Base-by-base conservation (phyloP, 2,888 invertebrate species). In the Kuschelorhynchus macadamiae region DNA sequence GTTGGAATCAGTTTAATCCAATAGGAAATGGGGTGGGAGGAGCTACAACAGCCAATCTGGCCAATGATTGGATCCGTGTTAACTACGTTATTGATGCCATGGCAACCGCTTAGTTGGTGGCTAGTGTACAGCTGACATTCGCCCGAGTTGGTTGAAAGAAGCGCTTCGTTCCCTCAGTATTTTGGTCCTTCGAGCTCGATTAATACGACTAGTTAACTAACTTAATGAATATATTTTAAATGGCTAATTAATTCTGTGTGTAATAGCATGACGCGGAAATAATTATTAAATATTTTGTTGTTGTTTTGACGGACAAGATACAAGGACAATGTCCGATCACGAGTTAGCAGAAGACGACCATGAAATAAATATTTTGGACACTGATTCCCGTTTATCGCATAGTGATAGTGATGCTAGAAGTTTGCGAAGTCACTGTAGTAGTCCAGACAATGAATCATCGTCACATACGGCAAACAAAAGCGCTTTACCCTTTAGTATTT, bases 401-500 rank as follows among this genome's bases (percentile, higher is more conserved):
- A 89, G 89, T 67, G 89, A 89, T 74, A 88, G 89, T 52, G 88
- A 88, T 67, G 86, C 86, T 66, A 80, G 83, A 57, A 88, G 88
- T 74, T 78, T 80, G 32, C 73, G 79, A 52, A 82, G 82, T 72
- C 81, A 78, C 57, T 84, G 84, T 71, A 83, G 83, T 53, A 82
- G 81, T 68, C 83, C 83, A 4, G 88, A 79, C 66, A 87, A 87
- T 67, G 85, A 46, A 17, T 67, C 86, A 79, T 75, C 80, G 21
- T 72, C 81, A 16, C 74, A 73, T 85, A 14, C 87, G 83, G 76
- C 87, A 81, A 70, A 76, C 60, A 86, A 86, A 77, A 87, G 88
- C 46, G 87, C 87, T 41, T 79, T 93, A 75, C 91, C 93, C 64
- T 93, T 93, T 85, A 93, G 93, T 83, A 93, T 93, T 87, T 93